Evolutionary conservation across 2,113 vertebrate species (phyloP), one percentile per base, ranked within the genome.

Genomic region (Oenanthe melanoleuca): DNA sequence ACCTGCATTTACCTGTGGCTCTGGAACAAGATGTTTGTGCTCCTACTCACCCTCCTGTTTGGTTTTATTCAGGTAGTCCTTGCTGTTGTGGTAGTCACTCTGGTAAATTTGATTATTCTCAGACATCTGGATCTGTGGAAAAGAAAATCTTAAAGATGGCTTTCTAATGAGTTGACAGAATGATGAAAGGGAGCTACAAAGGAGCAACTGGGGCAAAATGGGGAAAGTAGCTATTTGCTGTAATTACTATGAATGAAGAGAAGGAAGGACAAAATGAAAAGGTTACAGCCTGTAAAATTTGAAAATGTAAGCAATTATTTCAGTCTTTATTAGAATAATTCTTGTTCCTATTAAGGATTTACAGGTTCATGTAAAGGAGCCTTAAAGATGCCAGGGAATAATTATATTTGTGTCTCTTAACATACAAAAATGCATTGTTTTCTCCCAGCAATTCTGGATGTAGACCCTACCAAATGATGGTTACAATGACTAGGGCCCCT

Each of bases 81-180:
- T 86, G 67, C 50, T 80, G 4, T 65, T 89, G 14, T 5, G 28
- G 18, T 28, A 60, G 64, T 88, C 79, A 34, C 85, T 38, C 45
- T 37, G 67, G 42, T 93, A 49, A 84, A 49, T 92, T 84, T 87
- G 91, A 92, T 94, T 90, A 83, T 28, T 85, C 67, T 94, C 38
- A 67, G 69, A 47, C 34, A 74, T 74, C 64, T 92, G 78, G 28
- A 37, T 69, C 17, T 50, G 38, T 64, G 60, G 45, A 70, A 93
- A 50, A 37, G 34, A 84, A 66, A 44, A 6, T 70, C 79, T 86
- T 64, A n/a, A 96, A 80, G 81, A 49, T 42, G 37, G 22, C 9
- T 31, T 52, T 78, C 38, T 83, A 70, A 86, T 80, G 67, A 88
- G 56, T 59, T 96, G 75, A 74, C 29, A 64, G 64, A 92, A 67